Base-by-base conservation (phyloP, 2,113 vertebrate genomes). In the Peromyscus maniculatus region DNA sequence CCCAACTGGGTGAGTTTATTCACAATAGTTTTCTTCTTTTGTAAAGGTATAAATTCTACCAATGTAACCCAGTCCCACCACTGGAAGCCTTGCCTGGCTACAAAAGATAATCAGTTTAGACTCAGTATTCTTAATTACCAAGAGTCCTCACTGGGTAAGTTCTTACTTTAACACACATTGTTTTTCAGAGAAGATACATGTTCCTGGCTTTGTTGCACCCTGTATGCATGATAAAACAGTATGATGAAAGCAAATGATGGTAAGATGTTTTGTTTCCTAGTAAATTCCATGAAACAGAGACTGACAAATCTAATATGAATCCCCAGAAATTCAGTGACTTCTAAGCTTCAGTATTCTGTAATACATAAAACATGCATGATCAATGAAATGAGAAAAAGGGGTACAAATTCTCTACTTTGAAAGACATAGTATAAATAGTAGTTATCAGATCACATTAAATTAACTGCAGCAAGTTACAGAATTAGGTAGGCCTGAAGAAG, bases 291-390 rank as follows among this genome's bases (percentile, higher is more conserved):
- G 96, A 96, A 97, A 98, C 98, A 97, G 83, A 97, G 97, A 98
- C 96, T 98, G 97, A 98, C 97, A 98, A 98, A 97, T 98, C 96
- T 98, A 98, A 98, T 98, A 98, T 95, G 98, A 98, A 97, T 95
- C 93, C 98, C 96, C 98, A 98, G 98, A 98, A 99, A 98, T 91
- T 96, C 98, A 98, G 98, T 98, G 98, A 98, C 96, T 98, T 98
- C 97, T 98, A 97, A 98, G 98, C 94, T 97, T 97, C 97, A 98
- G 97, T 4, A 97, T 97, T 98, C 97, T 98, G 97, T 97, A 98
- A 98, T 97, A 98, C 97, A 98, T 98, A 98, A 98, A 99, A 98
- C 97, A 98, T 98, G 98, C 96, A 98, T 98, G 98, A 98, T 98
- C 98, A 98, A 98, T 98, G 98, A 98, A 98, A 99, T 98, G 97